phyloP scores from a whole-genome alignment of 1,140 invertebrate species.

The Pseudobourletiella spinata region DNA sequence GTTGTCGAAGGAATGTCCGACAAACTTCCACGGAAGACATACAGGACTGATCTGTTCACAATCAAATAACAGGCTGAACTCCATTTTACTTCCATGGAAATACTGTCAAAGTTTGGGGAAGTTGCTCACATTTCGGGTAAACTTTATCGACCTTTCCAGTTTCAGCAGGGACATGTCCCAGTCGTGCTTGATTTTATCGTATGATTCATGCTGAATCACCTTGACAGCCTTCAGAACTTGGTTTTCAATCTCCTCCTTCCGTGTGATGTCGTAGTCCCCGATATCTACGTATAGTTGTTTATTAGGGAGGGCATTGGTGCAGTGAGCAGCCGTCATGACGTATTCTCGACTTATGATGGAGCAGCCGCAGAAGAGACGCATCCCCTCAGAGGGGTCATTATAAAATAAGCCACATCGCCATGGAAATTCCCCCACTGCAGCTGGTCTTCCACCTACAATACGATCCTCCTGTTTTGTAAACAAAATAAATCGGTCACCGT shows the following conservation, averaged over 20 bases:
- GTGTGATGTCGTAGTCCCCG: conserved; percentile 24
- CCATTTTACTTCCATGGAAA: conserved; percentile 30
- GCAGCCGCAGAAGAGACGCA: conserved; percentile 19
- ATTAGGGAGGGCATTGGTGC: conserved; percentile 4
- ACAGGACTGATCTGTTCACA: conserved; percentile 10
- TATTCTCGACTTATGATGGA: conserved; percentile 7
- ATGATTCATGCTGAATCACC: conserved; percentile 42
- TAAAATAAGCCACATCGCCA: conserved; percentile 41
- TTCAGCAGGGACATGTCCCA: conserved; percentile 54
- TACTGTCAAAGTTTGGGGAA: no score
- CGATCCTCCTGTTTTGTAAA: conserved; percentile 39
- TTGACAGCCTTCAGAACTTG: conserved; percentile 34
- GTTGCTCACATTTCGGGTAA: conserved; percentile 4
- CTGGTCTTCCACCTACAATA: conserved; percentile 52
- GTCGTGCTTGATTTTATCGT: conserved; percentile 37
- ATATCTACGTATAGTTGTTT: conserved; percentile 8
- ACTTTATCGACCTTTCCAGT: conserved; percentile 6
- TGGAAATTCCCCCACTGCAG: conserved; percentile 54
- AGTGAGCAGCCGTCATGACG: conserved; percentile 19
- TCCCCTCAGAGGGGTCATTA: background rate
- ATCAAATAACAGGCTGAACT: background rate
- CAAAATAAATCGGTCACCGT: background rate
- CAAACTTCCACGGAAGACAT: conserved; percentile 15
- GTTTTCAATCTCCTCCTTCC: conserved; percentile 42
- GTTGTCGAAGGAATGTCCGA: background rate